Conservation (phyloP, 2,888 invertebrate species). For the Balanococcus diminutus region DNA sequence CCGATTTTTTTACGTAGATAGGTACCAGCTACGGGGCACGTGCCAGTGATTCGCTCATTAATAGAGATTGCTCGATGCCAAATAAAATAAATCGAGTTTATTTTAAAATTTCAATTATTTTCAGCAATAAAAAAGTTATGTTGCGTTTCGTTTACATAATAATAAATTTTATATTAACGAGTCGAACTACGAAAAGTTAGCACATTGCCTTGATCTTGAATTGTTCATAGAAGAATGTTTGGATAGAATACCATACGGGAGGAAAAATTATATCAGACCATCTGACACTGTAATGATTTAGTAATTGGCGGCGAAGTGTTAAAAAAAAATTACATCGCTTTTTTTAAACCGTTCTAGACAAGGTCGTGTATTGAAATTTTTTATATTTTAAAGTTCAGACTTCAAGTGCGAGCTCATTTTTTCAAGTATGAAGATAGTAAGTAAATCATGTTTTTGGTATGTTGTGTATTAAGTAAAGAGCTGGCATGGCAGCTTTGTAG, state of each 20-base stretch:
- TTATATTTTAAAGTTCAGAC: neutral
- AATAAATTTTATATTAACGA: conserved; percentile 29
- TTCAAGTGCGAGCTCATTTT: too few species aligned
- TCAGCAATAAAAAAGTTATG: neutral
- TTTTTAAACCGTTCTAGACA: neutral
- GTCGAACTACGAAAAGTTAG: neutral
- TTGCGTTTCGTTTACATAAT: neutral
- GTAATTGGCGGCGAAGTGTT: neutral
- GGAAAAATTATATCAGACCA: neutral
- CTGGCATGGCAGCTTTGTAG: too few species aligned
- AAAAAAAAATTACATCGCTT: neutral
- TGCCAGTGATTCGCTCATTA: neutral
- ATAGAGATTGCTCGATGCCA: conserved; percentile 9
- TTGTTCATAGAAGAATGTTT: neutral
- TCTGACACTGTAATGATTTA: neutral
- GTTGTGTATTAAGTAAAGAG: too few species aligned
- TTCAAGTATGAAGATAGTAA: neutral
- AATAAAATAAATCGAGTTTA: conserved; percentile 32
- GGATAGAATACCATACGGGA: neutral
- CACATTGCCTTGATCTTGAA: conserved; percentile 41
- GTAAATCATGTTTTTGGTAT: neutral
- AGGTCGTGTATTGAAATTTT: neutral
- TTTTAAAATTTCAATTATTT: conserved; percentile 40
- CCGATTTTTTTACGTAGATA: neutral
- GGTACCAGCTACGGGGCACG: neutral